phyloP scores from a whole-genome alignment of 2,888 invertebrate species.

The Siphlonurus alternatus region DNA sequence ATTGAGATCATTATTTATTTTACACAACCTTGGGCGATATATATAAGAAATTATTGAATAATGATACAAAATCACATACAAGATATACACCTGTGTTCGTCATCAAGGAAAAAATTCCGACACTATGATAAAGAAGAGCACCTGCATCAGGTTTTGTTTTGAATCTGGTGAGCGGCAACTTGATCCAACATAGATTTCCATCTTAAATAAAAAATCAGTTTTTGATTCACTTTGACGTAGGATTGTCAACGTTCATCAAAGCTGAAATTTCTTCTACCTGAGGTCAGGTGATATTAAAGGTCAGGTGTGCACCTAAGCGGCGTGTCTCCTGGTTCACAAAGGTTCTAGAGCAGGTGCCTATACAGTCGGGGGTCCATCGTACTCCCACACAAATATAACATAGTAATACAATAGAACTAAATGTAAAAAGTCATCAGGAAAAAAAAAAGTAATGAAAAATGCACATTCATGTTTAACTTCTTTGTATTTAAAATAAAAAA shows the following conservation, averaged over 20 bases:
- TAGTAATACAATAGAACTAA: no score
- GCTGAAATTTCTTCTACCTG: not conserved
- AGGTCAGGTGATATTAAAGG: not conserved
- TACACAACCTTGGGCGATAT: not conserved
- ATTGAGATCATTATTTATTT: no score
- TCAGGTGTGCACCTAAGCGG: not conserved
- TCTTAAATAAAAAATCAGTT: no score
- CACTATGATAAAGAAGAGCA: not conserved
- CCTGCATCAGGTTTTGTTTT: not conserved
- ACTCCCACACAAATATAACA: no score
- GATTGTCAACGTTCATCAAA: not conserved
- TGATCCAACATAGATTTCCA: not conserved
- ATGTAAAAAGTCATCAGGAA: no score
- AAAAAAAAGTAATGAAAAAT: no score
- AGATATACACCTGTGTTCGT: not conserved
- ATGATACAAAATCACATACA: not conserved
- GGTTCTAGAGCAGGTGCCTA: not conserved
- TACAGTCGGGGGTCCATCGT: not conserved
- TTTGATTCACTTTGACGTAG: not conserved
- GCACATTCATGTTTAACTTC: not conserved
- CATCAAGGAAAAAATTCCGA: no score
- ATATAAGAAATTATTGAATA: not conserved
- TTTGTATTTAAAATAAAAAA: no score
- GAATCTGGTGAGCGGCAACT: no score
- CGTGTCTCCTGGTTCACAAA: not conserved